These are phyloP conservation scores for Stenurella melanura DNA, from an alignment of 2,888 invertebrate genomes.

Conservation along the genomic window DNA sequence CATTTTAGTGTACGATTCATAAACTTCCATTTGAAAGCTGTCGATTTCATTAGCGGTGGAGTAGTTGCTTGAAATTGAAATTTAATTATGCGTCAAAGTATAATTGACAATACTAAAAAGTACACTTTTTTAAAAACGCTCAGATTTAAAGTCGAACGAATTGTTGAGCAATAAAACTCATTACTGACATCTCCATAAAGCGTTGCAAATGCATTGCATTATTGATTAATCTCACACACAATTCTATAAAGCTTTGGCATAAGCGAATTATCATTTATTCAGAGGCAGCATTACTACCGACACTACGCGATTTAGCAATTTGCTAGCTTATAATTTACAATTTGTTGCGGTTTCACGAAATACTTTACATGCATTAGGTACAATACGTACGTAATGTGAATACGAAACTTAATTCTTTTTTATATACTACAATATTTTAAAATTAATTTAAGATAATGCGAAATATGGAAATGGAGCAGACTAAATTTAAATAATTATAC, in stretches of 20 bases:
- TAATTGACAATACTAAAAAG: background rate
- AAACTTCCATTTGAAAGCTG: background rate
- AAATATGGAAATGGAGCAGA: too few species aligned
- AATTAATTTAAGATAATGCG: too few species aligned
- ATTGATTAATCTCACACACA: slow-evolving; percentile 7
- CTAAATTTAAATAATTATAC: too few species aligned
- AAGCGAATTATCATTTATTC: slow-evolving; percentile 19
- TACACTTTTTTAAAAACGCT: background rate
- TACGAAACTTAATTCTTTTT: background rate
- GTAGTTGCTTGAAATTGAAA: background rate
- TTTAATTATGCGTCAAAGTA: background rate
- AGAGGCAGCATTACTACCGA: background rate
- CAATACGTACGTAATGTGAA: background rate
- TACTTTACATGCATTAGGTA: background rate
- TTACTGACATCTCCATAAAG: background rate
- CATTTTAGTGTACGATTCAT: background rate
- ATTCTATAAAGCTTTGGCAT: background rate
- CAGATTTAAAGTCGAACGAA: background rate
- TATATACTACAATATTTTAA: too few species aligned
- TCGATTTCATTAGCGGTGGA: background rate
- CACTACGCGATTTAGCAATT: slow-evolving; percentile 16
- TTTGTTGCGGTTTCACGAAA: slow-evolving; percentile 18
- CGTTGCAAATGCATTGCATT: background rate
- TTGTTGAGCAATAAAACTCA: slow-evolving; percentile 7
- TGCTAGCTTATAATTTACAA: slow-evolving; percentile 24